Evolutionary conservation across 1,140 invertebrate species (phyloP).

Genomic region (Geopemphigus sp.): DNA sequence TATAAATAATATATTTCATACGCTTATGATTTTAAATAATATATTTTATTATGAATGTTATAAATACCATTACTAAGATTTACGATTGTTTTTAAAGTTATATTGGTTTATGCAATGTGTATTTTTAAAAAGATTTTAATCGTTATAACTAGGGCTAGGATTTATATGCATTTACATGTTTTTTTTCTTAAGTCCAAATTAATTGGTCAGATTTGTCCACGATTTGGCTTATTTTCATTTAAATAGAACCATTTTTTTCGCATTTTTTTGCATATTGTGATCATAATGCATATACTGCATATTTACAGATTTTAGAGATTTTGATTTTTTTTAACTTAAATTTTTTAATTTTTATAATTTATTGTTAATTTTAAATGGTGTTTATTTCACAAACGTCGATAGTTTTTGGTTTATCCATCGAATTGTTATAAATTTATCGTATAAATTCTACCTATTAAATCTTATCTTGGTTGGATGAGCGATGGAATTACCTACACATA

Average conservation of each 20-base stretch:
- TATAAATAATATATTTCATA: too few species aligned
- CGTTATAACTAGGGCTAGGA: background rate
- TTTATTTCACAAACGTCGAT: background rate
- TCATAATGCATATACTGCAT: background rate
- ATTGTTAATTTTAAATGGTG: too few species aligned
- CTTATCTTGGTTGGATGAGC: background rate
- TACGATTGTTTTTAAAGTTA: too few species aligned
- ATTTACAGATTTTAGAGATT: background rate
- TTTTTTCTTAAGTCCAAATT: background rate
- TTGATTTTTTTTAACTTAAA: background rate
- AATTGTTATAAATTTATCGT: too few species aligned
- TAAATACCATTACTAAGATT: too few species aligned
- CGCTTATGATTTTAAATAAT: too few species aligned
- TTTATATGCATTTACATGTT: background rate
- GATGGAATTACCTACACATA: background rate
- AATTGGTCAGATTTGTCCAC: background rate
- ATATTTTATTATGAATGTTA: too few species aligned
- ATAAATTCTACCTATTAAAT: background rate
- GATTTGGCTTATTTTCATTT: background rate
- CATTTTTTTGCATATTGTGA: background rate
- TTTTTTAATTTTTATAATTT: too few species aligned
- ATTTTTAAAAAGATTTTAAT: too few species aligned
- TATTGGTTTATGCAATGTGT: too few species aligned
- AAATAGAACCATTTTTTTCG: background rate
- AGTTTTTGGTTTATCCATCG: background rate